These are phyloP conservation scores for Agonum fuliginosum DNA, from an alignment of 2,888 invertebrate species.

Conservation along the genomic window DNA sequence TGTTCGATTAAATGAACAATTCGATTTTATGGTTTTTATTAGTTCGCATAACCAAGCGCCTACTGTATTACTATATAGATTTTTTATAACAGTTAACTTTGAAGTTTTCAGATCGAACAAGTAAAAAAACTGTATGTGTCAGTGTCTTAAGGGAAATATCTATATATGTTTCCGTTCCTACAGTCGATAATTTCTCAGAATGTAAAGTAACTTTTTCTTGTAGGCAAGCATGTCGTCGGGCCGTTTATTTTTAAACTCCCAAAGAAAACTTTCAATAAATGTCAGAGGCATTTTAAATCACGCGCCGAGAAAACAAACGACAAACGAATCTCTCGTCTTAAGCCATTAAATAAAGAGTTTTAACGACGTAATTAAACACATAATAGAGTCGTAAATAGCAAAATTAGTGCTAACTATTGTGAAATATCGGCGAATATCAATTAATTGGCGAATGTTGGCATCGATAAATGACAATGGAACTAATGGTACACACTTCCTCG, in stretches of 20 bases:
- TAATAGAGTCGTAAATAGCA: conserved; percentile 51
- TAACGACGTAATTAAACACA: conserved; percentile 51
- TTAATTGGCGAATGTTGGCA: conserved; percentile 39
- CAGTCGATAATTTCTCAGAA: conserved; percentile 41
- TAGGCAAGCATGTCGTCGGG: conserved; percentile 19
- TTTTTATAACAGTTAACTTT: too few species aligned
- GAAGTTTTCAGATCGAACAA: not conserved
- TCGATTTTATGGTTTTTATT: too few species aligned
- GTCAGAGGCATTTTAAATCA: conserved; percentile 52
- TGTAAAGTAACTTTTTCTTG: conserved; percentile 36
- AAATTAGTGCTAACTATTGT: conserved; percentile 43
- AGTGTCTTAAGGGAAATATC: not conserved
- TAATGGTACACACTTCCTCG: not conserved
- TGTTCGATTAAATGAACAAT: too few species aligned
- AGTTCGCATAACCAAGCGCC: too few species aligned
- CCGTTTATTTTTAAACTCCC: conserved; percentile 56
- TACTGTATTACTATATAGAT: too few species aligned
- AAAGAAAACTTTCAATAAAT: conserved; percentile 54
- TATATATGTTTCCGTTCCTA: conserved; percentile 2
- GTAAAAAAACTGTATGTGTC: not conserved
- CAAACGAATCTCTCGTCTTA: conserved; percentile 32
- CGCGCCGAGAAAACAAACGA: conserved; percentile 17
- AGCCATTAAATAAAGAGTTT: conserved; percentile 48
- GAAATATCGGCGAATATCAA: conserved; percentile 39
- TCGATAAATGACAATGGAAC: not conserved